Evolutionary conservation across 2,797 vertebrate species (phyloP).

Genomic region (Cyprinella venusta): DNA sequence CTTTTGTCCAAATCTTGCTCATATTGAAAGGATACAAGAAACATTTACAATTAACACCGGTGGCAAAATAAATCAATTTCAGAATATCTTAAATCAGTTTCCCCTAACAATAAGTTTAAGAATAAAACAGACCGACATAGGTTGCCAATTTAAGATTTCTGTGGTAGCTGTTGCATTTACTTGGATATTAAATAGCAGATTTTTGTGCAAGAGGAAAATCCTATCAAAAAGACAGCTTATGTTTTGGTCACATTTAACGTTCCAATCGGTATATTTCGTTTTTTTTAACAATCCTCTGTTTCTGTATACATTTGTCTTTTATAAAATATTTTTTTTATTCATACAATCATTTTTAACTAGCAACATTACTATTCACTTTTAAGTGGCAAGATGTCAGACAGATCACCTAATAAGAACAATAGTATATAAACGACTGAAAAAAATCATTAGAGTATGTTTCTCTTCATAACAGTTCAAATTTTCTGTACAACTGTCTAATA

Average conservation of each 20-base stretch:
- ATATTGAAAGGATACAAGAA: conserved; percentile 84
- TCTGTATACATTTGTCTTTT: conserved; percentile 93
- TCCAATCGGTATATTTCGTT: conserved; percentile 81
- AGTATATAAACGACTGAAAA: conserved; percentile 97
- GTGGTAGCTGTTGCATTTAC: conserved; percentile 68
- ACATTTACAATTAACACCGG: conserved; percentile 89
- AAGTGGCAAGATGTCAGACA: conserved; percentile 92
- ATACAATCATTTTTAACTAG: conserved; percentile 97
- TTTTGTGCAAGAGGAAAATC: conserved; percentile 80
- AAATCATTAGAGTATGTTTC: conserved; percentile 87
- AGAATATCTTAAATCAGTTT: conserved; percentile 78
- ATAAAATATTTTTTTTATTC: conserved; percentile 95
- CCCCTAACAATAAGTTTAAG: conserved; percentile 77
- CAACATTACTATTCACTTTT: conserved; percentile 90
- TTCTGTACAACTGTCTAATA: conserved; percentile 92
- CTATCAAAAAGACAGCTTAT: conserved; percentile 82
- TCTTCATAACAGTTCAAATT: conserved; percentile 77
- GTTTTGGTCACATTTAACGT: conserved; percentile 85
- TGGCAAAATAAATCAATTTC: conserved; percentile 80
- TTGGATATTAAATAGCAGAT: conserved; percentile 75
- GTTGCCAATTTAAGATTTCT: conserved; percentile 75
- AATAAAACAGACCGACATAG: conserved; percentile 81
- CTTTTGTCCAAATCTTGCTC: conserved; percentile 79
- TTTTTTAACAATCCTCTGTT: conserved; percentile 82
- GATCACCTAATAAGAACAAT: conserved; percentile 93